Evolutionary conservation across 1,140 invertebrate genomes (phyloP).

Genomic region (Bombus impatiens): DNA sequence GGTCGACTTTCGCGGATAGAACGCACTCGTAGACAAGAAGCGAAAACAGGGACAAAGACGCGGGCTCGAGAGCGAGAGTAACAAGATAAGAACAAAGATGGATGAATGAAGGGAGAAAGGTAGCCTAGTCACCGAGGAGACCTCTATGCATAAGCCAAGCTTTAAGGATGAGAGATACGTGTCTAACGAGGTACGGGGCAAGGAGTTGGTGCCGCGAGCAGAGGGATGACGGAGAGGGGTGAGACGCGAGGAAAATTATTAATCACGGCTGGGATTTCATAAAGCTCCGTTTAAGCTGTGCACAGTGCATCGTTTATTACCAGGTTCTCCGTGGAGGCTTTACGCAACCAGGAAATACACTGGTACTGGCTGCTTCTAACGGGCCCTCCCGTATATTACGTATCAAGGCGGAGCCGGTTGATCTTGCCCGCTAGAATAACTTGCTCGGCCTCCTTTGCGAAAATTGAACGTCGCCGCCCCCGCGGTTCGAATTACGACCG

Average conservation of each 20-base stretch:
- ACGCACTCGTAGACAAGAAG: neutral
- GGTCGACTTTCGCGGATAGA: conserved; percentile 15
- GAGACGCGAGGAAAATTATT: conserved; percentile 75
- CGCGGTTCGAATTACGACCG: conserved; percentile 17
- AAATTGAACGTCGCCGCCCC: conserved; percentile 61
- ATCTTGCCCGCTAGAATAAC: conserved; percentile 45
- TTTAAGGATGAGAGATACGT: conserved; percentile 68
- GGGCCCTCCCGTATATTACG: conserved; percentile 59
- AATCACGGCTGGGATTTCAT: conserved; percentile 80
- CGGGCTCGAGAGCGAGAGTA: conserved; percentile 32
- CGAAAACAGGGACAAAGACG: neutral
- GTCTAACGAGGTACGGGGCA: conserved; percentile 66
- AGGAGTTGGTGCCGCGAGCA: conserved; percentile 14
- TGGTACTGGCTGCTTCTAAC: conserved; percentile 50
- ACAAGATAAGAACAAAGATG: conserved; percentile 17
- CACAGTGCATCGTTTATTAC: conserved; percentile 77
- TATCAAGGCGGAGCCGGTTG: conserved; percentile 53
- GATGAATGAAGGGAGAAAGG: neutral
- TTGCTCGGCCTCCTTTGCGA: conserved; percentile 41
- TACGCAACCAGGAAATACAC: conserved; percentile 71
- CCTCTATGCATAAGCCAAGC: conserved; percentile 55
- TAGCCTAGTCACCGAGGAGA: conserved; percentile 38
- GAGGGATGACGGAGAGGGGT: conserved; percentile 29
- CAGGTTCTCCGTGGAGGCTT: conserved; percentile 65
- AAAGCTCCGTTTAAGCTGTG: conserved; percentile 78